Evolutionary conservation across 1,140 invertebrate species (phyloP), one percentile per base, ranked within the genome.

Genomic region (Thaumetopoea pityocampa): DNA sequence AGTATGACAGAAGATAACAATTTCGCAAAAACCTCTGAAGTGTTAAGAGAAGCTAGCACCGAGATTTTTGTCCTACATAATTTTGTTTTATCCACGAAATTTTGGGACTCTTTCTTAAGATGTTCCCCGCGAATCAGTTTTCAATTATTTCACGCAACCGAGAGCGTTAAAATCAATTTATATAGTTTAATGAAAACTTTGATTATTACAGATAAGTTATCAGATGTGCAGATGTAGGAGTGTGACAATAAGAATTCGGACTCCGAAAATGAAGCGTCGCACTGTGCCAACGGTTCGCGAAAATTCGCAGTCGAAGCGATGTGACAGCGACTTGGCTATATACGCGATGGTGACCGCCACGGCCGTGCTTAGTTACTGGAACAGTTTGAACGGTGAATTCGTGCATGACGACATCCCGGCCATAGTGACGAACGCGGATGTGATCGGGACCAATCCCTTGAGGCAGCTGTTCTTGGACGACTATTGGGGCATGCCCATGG

Each of bases 391-490:
- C 17, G 94, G 94, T 38, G 94, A 96, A 53, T 95, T 96, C 66
- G 94, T 96, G 5, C 95, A 96, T 86, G 95, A 97, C 79, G 95
- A 97, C 67, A 90, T 96, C 47, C 94, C 94, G 5, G 95, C 95
- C 4, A 91, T 97, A 27, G 91, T 92, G 34, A 87, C 91, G 24
- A 97, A 97, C 81, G 90, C 90, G 56, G 95, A 97, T 71, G 92
- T 97, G 7, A 85, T 92, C 12, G 93, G 91, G 0, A 85, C 87
- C 18, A 91, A 88, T 19, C 85, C 91, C 0, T 62, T 94, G 32
- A 67, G 70, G 19, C 87, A 89, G 35, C 83, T 96, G 10, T 91
- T 96, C 53, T 86, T 87, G 47, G 94, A 97, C 80, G 95, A 97
- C 73, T 97, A 96, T 67, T 97, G 95, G 95, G 95, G 95, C 5